Evolutionary conservation across 2,797 vertebrate species (phyloP), one percentile per base, ranked within the genome.

Genomic region (Takifugu ocellatus): DNA sequence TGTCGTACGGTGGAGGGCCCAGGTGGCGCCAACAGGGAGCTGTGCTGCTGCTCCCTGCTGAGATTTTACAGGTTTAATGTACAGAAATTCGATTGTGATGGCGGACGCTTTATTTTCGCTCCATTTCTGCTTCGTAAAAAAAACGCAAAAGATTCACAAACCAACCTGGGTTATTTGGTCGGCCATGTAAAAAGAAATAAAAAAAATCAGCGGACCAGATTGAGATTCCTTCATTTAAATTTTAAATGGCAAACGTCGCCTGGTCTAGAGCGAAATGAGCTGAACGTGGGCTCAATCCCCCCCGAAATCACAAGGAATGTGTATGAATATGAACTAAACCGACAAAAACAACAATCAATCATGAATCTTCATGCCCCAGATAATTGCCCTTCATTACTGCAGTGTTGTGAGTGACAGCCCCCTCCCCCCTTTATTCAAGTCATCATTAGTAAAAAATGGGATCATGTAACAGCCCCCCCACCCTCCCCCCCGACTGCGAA

Each of bases 241-340:
- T 39, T 11, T 44, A 14, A 77, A 68, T 25, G 17, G 49, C 27
- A 15, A 75, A 77, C 1, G 2, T 48, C 0, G 12, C 10, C 11
- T 64, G 24, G 24, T 44, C 56, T 65, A 8, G 10, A 55, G 25
- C 16, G 31, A 57, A 69, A 66, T 59, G 16, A 72, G 68, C 48
- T 73, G 72, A 84, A 80, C 69, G 66, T 63, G 72, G 77, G 68
- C 63, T 61, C 33, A 51, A 53, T 65, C 49, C 44, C 55, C 21
- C 42, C 2, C 47, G 62, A 62, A 73, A 36, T 63, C 59, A 71
- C 61, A 5, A 75, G 81, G 79, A 84, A 85, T 80, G 79, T 81
- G 59, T 73, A 71, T 72, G 77, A 86, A 75, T 59, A 57, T 53
- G 6, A 78, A 70, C 54, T 54, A 61, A 25, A 70, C 46, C 61